Evolutionary conservation across 2,113 vertebrate species (phyloP), one percentile per base, ranked within the genome.

Genomic region (Phyllostomus hastatus): DNA sequence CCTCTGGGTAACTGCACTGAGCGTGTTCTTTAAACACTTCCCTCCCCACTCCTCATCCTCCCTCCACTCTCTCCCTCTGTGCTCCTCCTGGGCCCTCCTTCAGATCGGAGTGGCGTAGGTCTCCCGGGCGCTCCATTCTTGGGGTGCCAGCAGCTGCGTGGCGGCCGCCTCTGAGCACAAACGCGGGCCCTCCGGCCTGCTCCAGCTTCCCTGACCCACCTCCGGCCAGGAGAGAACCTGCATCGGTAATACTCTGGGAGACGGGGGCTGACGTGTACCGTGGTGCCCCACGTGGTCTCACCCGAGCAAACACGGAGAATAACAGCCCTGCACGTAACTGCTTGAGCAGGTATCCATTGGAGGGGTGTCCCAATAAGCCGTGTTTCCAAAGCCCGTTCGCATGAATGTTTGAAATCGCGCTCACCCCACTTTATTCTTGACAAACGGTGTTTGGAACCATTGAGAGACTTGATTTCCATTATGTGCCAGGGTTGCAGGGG

Each of bases 391-490:
- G 96, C 93, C 88, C 48, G 38, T 96, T 96, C 86, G 64, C 94
- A 94, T 76, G 86, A 93, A 96, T 97, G 96, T 97, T 96, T 89
- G 92, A 96, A 97, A 95, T 64, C 96, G 90, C 82, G 86, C 97
- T 97, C 97, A 93, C n/a, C 95, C 83, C 50, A 87, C 95, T 98
- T 97, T 82, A 81, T 97, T 97, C 94, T 98, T 98, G 98, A 98
- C 97, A 98, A 98, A 88, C 89, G 96, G 96, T 86, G 95, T 98
- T 98, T 98, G 97, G 95, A 94, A 80, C 88, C 95, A 33, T 66
- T 97, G 96, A 67, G 96, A 97, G 97, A 90, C 95, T 98, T 98
- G 98, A 97, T 97, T 99, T 99, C 99, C 99, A 98, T 99, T 98
- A 98, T 94, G 96, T 90, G 96, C 97, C 52, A 10, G 88, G 88